phyloP scores from a whole-genome alignment of 2,888 invertebrate species.

The Ormyrus thymus region DNA sequence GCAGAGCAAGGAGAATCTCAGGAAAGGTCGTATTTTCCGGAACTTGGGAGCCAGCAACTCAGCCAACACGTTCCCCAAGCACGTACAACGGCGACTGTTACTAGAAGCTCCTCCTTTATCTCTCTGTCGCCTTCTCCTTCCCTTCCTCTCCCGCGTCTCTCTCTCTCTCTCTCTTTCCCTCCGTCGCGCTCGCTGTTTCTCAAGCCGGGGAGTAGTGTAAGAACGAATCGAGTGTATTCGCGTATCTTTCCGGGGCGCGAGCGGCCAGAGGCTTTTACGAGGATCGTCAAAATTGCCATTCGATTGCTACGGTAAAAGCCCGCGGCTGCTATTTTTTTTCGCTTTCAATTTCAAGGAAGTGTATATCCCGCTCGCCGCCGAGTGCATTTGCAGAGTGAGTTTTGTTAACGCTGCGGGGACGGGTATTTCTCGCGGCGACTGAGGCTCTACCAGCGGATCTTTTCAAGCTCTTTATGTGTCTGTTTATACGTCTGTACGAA shows the following conservation, averaged over 20 bases:
- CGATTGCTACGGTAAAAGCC: conserved; percentile 19
- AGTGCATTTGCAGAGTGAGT: too few species aligned
- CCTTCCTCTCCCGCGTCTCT: background rate
- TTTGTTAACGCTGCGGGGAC: too few species aligned
- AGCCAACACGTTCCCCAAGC: conserved; percentile 33
- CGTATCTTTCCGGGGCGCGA: conserved; percentile 1
- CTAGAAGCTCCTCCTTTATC: background rate
- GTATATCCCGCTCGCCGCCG: background rate
- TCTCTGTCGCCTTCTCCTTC: conserved; percentile 8
- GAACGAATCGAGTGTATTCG: conserved; percentile 15
- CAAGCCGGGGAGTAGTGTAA: background rate
- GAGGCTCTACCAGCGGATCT: too few species aligned
- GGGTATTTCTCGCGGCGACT: too few species aligned
- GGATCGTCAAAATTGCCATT: conserved; percentile 44
- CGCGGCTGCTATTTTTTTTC: conserved; percentile 2
- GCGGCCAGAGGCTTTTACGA: conserved; percentile 25
- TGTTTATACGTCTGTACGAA: too few species aligned
- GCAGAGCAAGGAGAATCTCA: conserved; percentile 10
- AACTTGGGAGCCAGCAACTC: conserved; percentile 32
- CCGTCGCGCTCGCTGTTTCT: background rate
- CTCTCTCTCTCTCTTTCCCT: background rate
- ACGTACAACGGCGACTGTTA: conserved; percentile 27
- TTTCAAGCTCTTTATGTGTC: too few species aligned
- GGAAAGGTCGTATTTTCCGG: conserved; percentile 42
- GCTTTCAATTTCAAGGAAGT: conserved; percentile 16